Conservation (phyloP, 2,113 vertebrate species). For the Mystacornis crossleyi region DNA sequence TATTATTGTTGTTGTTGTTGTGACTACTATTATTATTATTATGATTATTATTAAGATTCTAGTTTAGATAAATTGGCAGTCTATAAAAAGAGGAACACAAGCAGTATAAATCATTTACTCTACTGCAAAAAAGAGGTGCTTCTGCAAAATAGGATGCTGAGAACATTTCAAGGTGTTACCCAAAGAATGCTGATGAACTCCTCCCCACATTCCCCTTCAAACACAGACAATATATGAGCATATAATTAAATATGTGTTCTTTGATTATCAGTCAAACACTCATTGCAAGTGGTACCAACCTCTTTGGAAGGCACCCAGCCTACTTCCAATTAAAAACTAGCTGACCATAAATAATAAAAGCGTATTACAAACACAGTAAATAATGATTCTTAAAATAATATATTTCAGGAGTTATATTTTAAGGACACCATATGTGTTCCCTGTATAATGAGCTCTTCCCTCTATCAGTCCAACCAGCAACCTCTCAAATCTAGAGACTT, state of each 20-base stretch:
- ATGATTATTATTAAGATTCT: not conserved
- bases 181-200: not conserved
- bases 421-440: conserved; percentile 44
- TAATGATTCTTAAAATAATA: conserved; percentile 70
- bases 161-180: not conserved
- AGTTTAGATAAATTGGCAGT: not conserved
- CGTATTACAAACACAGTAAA: conserved; percentile 53
- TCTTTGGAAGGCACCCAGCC: conserved; percentile 51
- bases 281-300: not conserved
- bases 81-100: not conserved
- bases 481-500: not conserved
- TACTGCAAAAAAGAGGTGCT: not conserved
- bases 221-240: not conserved
- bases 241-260: not conserved
- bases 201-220: not conserved
- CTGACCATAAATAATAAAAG: conserved; percentile 74
- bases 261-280: conserved; percentile 18
- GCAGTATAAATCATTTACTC: not conserved
- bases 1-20: not conserved
- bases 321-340: conserved; percentile 67
- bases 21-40: no score
- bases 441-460: conserved; percentile 13
- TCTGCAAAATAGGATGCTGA: not conserved
- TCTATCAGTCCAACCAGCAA: not conserved
- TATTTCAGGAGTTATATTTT: conserved; percentile 51